Base-by-base conservation (phyloP, 2,888 invertebrate species). In the Hermaeophaga mercurialis region DNA sequence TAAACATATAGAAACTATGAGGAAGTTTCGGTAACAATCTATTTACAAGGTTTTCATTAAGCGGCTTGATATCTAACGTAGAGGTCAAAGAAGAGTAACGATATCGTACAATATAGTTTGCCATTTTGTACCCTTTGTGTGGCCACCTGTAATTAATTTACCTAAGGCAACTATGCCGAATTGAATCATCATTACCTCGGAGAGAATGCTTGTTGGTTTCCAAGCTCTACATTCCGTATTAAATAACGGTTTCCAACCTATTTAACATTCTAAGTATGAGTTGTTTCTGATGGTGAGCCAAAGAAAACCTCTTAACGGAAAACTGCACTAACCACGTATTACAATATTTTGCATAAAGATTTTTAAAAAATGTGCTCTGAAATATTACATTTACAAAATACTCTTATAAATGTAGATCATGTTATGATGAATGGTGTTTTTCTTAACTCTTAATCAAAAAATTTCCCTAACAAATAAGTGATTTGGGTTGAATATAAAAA, bases 101-200 rank as follows among this genome's bases (percentile, higher is more conserved):
- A n/a, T 11, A 17, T 22, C 7, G n/a, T 12, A 1, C 38, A 41
- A 41, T 41, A n/a, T 41, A 41, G 41, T 41, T 22, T 11, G 41
- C 22, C 19, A 22, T 41, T 41, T 19, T 41, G 1, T 12, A 11
- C 22, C 7, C 41, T 22, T 41, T 41, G 41, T 41, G 2, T 41
- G 17, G 12, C 41, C 22, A 41, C 41, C 41, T 22, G 22, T 22
- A 22, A 41, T 41, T 41, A 41, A 22, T 41, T 41, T 22, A 41
- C 22, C 22, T 41, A 22, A 6, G 41, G 22, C 41, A 41, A 41
- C 41, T 19, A 41, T 41, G 22, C 17, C 12, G 41, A 41, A 22
- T 22, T 41, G 41, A 41, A 41, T 41, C 12, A 41, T 24, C 24
- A 41, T 41, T 41, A 41, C 19, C 22, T 24, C 24, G 12, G 22